These are phyloP conservation scores for Actinia equina DNA, from an alignment of 64 coral and sea anemone species.

Conservation along the genomic window DNA sequence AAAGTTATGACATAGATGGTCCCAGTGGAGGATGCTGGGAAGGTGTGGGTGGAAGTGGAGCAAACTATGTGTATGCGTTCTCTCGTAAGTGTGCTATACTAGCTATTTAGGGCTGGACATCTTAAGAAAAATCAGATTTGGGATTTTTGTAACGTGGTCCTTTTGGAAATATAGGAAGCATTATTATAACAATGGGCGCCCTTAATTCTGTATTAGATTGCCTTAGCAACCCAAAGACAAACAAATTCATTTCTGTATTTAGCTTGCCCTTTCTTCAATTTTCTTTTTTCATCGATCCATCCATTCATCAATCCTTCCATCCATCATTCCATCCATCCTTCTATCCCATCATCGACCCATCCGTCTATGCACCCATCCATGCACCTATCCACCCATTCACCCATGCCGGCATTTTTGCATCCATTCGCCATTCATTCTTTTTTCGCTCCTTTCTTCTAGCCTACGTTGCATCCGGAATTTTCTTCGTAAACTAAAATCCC, in stretches of 20 bases:
- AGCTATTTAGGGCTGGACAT: neutral
- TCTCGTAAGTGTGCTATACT: constrained; percentile 12
- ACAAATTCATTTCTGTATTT: neutral
- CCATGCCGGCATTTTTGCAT: too few relatives aligned
- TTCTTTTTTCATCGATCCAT: neutral
- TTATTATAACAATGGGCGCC: too few relatives aligned
- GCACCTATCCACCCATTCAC: too few relatives aligned
- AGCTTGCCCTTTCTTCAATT: neutral
- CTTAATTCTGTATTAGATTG: too few relatives aligned
- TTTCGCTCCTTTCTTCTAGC: too few relatives aligned
- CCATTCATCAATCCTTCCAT: neutral
- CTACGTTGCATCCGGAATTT: too few relatives aligned
- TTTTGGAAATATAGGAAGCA: too few relatives aligned
- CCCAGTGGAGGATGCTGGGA: constrained; percentile 44
- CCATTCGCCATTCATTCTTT: too few relatives aligned
- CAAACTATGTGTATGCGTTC: constrained; percentile 58
- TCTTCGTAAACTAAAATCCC: too few relatives aligned
- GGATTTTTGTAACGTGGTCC: too few relatives aligned
- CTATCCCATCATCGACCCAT: too few relatives aligned
- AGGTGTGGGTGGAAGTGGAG: constrained; percentile 21
- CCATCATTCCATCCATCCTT: neutral
- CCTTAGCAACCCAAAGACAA: too few relatives aligned
- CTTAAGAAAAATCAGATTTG: neutral
- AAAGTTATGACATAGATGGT: constrained; percentile 44
- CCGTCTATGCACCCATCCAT: neutral